Conservation (phyloP, 2,888 invertebrate species). For the Drosophila ustulata region DNA sequence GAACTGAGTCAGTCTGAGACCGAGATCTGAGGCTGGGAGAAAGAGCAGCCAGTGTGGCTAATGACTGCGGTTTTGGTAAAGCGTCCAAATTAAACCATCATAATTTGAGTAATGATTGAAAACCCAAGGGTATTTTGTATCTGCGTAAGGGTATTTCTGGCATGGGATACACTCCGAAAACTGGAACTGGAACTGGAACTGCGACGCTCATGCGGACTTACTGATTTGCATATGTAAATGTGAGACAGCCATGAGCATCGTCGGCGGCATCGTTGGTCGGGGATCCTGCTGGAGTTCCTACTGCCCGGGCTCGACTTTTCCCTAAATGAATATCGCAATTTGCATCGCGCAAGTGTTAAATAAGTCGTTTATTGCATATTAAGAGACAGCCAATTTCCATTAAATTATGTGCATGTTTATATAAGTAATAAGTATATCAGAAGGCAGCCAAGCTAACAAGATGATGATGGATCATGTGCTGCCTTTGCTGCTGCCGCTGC, state of each 20-base stretch:
- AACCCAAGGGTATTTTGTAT: constrained; percentile 73
- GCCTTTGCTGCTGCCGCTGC: no score
- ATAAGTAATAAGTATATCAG: constrained; percentile 54
- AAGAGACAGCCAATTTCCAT: constrained; percentile 74
- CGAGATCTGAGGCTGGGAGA: neutral
- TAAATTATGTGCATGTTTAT: constrained; percentile 66
- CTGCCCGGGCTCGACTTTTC: constrained; percentile 46
- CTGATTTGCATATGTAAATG: constrained; percentile 77
- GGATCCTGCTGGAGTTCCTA: constrained; percentile 31
- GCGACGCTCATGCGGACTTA: constrained; percentile 23
- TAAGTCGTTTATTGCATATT: constrained; percentile 80
- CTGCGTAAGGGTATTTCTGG: constrained; percentile 53
- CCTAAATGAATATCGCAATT: constrained; percentile 77
- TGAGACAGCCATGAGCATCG: constrained; percentile 19
- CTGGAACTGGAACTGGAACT: constrained; percentile 21
- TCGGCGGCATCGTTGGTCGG: neutral
- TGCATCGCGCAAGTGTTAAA: constrained; percentile 76
- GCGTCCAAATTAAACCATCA: constrained; percentile 76
- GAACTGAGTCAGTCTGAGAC: neutral
- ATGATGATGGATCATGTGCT: constrained; percentile 69
- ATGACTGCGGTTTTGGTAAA: constrained; percentile 67
- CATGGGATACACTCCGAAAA: constrained; percentile 13
- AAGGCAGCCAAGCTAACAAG: constrained; percentile 54
- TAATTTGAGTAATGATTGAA: constrained; percentile 79
- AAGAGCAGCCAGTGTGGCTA: constrained; percentile 47